Percentiles rank a stretch among this genome's conserved stretches.
These are phyloP conservation scores for Conopomorpha cramerella DNA, from an alignment of 1,140 invertebrate species.

Conservation along the genomic window DNA sequence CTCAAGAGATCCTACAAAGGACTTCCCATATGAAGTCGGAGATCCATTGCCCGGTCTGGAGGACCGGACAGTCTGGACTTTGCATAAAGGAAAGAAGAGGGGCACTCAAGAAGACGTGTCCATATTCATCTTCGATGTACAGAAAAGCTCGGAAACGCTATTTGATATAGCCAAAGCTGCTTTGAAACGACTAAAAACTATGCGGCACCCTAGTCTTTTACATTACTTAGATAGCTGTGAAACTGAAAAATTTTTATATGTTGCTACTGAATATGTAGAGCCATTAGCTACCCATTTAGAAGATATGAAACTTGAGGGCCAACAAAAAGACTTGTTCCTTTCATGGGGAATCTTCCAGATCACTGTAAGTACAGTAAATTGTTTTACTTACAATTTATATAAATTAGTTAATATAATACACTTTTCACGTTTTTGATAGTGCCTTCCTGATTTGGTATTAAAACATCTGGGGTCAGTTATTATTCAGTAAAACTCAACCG, in stretches of 20 bases:
- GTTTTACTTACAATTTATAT: slow-evolving; percentile 2
- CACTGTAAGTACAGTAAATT: slow-evolving; percentile 69
- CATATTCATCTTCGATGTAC: slow-evolving; percentile 82
- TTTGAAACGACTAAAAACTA: slow-evolving; percentile 92
- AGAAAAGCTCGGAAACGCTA: slow-evolving; percentile 72
- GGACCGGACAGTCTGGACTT: slow-evolving; percentile 84
- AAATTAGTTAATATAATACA: no score
- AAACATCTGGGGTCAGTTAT: no score
- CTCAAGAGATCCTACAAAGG: slow-evolving; percentile 90
- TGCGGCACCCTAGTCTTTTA: slow-evolving; percentile 95
- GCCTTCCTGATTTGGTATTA: no score
- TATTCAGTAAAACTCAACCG: no score
- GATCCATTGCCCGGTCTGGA: slow-evolving; percentile 76
- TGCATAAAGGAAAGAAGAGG: slow-evolving; percentile 93
- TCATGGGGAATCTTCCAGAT: slow-evolving; percentile 98
- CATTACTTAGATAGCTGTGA: slow-evolving; percentile 96
- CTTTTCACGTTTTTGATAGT: no score
- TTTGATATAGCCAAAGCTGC: slow-evolving; percentile 84
- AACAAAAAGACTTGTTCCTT: slow-evolving; percentile 85
- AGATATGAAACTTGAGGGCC: slow-evolving; percentile 67
- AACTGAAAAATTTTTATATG: slow-evolving; percentile 93
- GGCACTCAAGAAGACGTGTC: slow-evolving; percentile 75
- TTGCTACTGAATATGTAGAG: slow-evolving; percentile 92
- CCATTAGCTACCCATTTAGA: slow-evolving; percentile 76
- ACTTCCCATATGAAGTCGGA: slow-evolving; percentile 91